Conservation (phyloP, 2,888 invertebrate species). For the Julus scanicus region DNA sequence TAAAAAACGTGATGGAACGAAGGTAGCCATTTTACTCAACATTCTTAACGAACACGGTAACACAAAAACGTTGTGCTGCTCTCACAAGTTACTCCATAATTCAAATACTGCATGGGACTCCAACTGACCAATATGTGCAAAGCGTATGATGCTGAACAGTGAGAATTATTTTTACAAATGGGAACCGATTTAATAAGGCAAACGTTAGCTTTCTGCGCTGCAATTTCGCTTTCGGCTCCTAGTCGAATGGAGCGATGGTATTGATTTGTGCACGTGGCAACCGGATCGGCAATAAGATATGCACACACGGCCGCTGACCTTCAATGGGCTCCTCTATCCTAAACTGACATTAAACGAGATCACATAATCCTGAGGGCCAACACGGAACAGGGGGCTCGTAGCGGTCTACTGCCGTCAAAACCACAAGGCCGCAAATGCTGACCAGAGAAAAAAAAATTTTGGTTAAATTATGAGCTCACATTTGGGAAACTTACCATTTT, state of each 20-base stretch:
- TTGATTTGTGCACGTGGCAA: constrained; percentile 45
- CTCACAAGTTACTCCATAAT: neutral
- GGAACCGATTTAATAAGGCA: neutral
- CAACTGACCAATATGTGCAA: neutral
- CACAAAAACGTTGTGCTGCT: neutral
- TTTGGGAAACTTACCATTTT: neutral
- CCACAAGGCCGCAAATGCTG: constrained; percentile 4
- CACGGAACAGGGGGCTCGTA: neutral
- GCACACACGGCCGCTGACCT: constrained; percentile 32
- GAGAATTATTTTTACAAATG: neutral
- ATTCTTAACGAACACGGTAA: neutral
- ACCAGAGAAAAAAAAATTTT: neutral
- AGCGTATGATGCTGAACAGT: neutral
- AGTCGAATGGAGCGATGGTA: constrained; percentile 9
- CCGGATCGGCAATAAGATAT: constrained; percentile 22
- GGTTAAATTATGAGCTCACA: neutral
- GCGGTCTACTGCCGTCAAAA: neutral
- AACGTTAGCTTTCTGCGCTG: neutral
- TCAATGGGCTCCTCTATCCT: neutral
- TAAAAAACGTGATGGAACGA: neutral
- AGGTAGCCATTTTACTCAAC: neutral
- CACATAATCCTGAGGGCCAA: neutral
- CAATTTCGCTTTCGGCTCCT: constrained; percentile 10
- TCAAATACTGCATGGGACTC: neutral
- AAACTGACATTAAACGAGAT: neutral